Base-by-base conservation (phyloP, 2,797 vertebrate species). In the Aplochiton taeniatus region DNA sequence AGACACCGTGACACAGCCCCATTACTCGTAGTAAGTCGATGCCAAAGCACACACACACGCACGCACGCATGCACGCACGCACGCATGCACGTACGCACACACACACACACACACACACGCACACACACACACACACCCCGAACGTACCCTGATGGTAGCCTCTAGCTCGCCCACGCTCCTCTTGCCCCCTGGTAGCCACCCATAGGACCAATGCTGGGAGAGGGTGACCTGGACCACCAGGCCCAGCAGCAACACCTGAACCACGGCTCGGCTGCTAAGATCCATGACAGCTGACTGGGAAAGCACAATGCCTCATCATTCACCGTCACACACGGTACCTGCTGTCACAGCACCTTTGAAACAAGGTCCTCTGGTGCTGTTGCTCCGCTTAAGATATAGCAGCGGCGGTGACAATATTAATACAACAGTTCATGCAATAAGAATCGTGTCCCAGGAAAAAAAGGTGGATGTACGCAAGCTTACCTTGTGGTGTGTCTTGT, bases 141-240 rank as follows among this genome's bases (percentile, higher is more conserved):
- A 19, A 73, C 84, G 86, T 75, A 92, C 92, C 87, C 89, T 89
- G 72, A 91, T 89, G 59, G 88, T 91, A 47, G 90, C 89, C 80
- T 92, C 91, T 48, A 92, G 75, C 84, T 92, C 90, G 54, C 86
- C 85, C 72, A 90, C 84, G 58, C 89, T 92, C 70, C 92, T 89
- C 75, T 92, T 93, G 47, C 92, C 92, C 14, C 91, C 92, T 61
- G 92, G 92, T 80, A 93, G 81, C 92, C 92, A 92, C 65, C 92
- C 92, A 52, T 92, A 92, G 57, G 92, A 93, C 92, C 91, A 93
- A 75, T 93, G 92, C 79, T 93, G 92, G 73, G 89, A 84, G 69
- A 89, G 67, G 65, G 83, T 79, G 75, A 90, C 87, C 81, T 92
- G 90, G 62, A 86, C 80, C 83, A 89, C 76, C 84, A 90, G 79